Evolutionary conservation across 2,113 vertebrate species (phyloP).

Genomic region (Lophura nycthemera): DNA sequence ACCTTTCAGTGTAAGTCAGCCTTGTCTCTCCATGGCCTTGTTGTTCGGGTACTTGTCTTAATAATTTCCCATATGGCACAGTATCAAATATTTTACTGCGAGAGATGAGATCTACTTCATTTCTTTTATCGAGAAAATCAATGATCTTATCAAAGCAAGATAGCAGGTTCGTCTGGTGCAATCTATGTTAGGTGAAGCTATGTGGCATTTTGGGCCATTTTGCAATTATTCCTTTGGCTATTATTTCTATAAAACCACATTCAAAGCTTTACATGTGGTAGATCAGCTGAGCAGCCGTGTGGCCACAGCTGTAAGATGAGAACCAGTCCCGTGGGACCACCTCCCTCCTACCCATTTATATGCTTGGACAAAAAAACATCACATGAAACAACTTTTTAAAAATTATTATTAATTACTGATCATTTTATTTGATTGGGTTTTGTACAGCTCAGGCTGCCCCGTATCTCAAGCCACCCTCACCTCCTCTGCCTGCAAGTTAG

Average conservation of each 20-base stretch:
- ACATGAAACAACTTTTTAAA: background rate
- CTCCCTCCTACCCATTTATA: background rate
- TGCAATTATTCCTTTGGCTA: background rate
- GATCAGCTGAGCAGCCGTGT: background rate
- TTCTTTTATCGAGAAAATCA: conserved; percentile 65
- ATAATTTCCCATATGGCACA: conserved; percentile 24
- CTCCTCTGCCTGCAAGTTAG: background rate
- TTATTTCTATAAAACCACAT: background rate
- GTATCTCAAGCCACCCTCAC: background rate
- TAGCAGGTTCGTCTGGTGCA: background rate
- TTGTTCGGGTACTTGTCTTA: conserved; percentile 13
- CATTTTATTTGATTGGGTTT: background rate
- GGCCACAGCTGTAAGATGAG: background rate
- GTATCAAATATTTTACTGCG: conserved; percentile 21
- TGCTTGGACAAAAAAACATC: background rate
- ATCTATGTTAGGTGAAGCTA: background rate
- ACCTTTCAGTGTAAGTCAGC: background rate
- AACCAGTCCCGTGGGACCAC: background rate
- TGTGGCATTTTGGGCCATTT: background rate
- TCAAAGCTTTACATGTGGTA: background rate
- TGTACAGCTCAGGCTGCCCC: background rate
- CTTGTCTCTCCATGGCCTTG: background rate
- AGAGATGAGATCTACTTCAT: conserved; percentile 51
- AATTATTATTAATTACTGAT: background rate
- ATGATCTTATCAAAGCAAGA: conserved; percentile 53